Base-by-base conservation (phyloP, 2,888 invertebrate genomes). In the Pediacus dermestoides region DNA sequence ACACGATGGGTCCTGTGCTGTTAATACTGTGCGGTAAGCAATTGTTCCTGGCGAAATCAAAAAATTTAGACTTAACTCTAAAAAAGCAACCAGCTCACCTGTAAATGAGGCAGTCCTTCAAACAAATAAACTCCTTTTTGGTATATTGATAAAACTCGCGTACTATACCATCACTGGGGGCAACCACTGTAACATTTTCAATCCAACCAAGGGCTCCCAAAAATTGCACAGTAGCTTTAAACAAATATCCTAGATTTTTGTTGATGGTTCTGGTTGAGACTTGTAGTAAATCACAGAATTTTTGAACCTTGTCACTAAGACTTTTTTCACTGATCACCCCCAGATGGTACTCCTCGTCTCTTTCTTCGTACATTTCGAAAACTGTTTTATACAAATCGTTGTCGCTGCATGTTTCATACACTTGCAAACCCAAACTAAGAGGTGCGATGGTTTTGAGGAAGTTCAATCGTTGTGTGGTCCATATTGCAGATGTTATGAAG, bases 401-500 rank as follows among this genome's bases (percentile, higher is more conserved):
- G 16, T 60, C 57, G 2, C 50, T 50, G 36, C 66, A 66, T n/a
- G 57, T 50, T 34, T 61, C 54, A 42, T 57, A 61, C 3, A 66
- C 51, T 3, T 47, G 35, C 2, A 67, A 13, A 6, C 64, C 66
- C 9, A 44, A 34, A 13, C 14, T 28, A 1, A 67, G 28, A 23
- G 57, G 57, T 6, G 48, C 25, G 4, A 57, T 34, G 6, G 50
- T 35, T 37, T 63, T 51, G 14, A 68, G 45, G 30, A 48, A 52
- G 40, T 68, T 67, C 3, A 68, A 21, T 13, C 66, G 53, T 30
- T 68, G 52, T 2, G 50, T 44, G 1, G 57, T 58, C 68, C 68
- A 70, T 31, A 60, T 49, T 1, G 65, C 63, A 1, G 65, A 56
- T 34, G 61, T 60, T 4, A 61, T 46, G 3, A 61, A 28, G 1